A percentile compares a stretch with the other conserved stretches of the same genome.
Conservation (phyloP, 2,113 vertebrate species). For the Corythornis cristatus region DNA sequence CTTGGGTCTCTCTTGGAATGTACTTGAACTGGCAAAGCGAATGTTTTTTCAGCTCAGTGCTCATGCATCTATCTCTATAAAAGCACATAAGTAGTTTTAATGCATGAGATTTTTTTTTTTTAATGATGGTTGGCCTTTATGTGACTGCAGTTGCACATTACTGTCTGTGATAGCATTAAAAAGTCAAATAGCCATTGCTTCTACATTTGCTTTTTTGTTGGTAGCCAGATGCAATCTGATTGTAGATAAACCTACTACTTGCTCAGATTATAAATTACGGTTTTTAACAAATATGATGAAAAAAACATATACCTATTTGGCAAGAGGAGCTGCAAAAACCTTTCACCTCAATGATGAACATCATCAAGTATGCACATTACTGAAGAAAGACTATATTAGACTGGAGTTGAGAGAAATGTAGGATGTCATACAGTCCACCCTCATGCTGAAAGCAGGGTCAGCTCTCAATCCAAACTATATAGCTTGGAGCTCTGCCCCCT, state of each 20-base stretch:
- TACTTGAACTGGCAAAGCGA: not conserved
- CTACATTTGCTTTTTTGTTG: not conserved
- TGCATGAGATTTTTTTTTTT: not conserved
- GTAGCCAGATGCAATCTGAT: not conserved
- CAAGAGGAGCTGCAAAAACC: not conserved
- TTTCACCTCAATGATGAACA: not conserved
- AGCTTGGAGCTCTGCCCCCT: not conserved
- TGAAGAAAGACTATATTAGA: not conserved
- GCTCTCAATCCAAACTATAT: not conserved
- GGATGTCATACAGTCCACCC: not conserved
- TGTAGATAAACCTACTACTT: not conserved
- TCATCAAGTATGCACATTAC: not conserved
- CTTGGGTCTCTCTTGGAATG: not conserved
- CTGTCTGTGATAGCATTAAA: not conserved
- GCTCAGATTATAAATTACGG: not conserved
- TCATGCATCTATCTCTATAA: not conserved
- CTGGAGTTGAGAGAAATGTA: not conserved
- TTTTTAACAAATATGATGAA: not conserved
- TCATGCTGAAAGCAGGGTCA: not conserved
- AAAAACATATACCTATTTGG: not conserved
- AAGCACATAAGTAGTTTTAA: not conserved
- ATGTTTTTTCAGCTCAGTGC: not conserved
- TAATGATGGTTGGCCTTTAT: not conserved
- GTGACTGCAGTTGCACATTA: not conserved
- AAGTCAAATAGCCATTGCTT: not conserved